Evolutionary conservation across 2,797 vertebrate genomes (phyloP), one percentile per base, ranked within the genome.

Genomic region (Morus bassanus): DNA sequence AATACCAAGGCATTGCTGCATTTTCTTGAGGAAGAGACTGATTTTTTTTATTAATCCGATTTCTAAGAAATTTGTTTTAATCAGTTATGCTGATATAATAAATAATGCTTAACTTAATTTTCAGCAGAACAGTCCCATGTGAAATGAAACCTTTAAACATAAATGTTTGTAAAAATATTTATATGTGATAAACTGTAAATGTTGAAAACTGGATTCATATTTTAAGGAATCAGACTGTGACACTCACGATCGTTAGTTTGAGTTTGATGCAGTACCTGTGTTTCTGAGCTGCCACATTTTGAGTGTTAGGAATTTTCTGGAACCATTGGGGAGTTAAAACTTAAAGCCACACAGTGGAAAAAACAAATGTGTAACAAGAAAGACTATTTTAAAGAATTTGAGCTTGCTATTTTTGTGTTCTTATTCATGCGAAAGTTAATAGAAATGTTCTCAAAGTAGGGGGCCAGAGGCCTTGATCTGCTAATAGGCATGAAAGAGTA

Each of bases 181-280:
- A 48, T 60, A 16, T 59, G 5, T 39, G 46, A 56, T 94, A 43
- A 89, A 87, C 56, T 41, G 23, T 70, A 89, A 93, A 75, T 50
- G 14, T 37, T 80, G 46, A 60, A 75, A 56, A 74, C 31, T 54
- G 18, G 25, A 69, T 96, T 84, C 43, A 3, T 85, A 33, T 95
- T 97, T 95, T 96, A 92, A 92, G 63, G 53, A 50, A 54, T 77
- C 87, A 45, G 22, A 76, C 85, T 56, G 68, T 91, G 76, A 88
- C 48, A n/a, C 33, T 93, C 8, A 6, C 9, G 50, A 24, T 63
- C 68, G 31, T 64, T 93, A 43, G 31, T 84, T 80, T 91, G 39
- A 69, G 41, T 79, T 68, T 68, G 50, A 89, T 91, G 74, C 83
- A 57, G 30, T 33, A 70, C 11, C 25, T 35, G 1, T 82, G 35